phyloP scores from a whole-genome alignment of 2,888 invertebrate species.

The Melangyna quadrimaculata region DNA sequence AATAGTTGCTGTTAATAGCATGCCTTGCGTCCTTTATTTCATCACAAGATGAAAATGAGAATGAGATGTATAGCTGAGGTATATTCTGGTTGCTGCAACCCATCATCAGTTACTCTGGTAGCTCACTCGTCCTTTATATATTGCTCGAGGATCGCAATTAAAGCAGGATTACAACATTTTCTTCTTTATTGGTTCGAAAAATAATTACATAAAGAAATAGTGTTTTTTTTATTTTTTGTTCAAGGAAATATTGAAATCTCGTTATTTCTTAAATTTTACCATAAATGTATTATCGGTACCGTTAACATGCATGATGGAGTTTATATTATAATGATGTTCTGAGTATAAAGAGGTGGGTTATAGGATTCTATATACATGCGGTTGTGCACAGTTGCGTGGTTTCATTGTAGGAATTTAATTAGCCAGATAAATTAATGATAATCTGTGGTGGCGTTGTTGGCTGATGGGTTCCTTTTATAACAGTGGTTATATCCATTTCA shows the following conservation, averaged over 20 bases:
- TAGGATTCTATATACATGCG: not conserved
- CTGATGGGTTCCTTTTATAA: not conserved
- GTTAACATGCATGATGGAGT: not conserved
- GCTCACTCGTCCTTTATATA: not conserved
- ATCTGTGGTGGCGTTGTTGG: not conserved
- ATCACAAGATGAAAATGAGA: not conserved
- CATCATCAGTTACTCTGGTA: not conserved
- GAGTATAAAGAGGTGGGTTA: constrained; percentile 13
- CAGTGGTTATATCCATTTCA: not conserved
- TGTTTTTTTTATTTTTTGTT: not conserved
- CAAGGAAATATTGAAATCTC: not conserved
- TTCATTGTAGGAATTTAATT: constrained; percentile 58
- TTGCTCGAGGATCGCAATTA: constrained; percentile 40
- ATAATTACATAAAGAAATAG: not conserved
- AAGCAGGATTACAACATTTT: constrained; percentile 28
- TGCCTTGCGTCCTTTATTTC: not conserved
- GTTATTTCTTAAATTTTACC: not conserved
- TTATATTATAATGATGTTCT: constrained; percentile 29
- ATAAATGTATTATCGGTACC: not conserved
- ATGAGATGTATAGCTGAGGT: not conserved
- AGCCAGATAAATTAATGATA: constrained; percentile 61
- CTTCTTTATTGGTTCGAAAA: constrained; percentile 23
- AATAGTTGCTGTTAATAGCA: constrained; percentile 54
- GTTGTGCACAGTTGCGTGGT: constrained; percentile 1
- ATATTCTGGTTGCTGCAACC: not conserved